phyloP scores from a whole-genome alignment of 2,888 invertebrate species.

The Rhopalosiphum nymphaeae region DNA sequence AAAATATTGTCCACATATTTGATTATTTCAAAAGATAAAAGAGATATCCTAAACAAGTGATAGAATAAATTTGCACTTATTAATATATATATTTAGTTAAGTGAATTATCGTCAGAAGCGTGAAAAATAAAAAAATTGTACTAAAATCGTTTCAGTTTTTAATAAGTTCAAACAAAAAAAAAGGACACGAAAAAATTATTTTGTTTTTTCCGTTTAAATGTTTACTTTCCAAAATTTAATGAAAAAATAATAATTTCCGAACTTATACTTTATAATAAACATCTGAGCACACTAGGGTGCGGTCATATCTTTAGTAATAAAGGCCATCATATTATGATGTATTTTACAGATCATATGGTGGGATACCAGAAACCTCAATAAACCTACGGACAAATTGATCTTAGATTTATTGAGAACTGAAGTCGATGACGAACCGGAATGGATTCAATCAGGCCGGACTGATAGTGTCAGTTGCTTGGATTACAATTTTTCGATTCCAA shows the following conservation, averaged over 20 bases:
- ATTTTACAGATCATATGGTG: conserved; percentile 76
- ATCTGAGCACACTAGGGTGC: background rate
- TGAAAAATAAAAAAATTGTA: background rate
- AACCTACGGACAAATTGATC: conserved; percentile 80
- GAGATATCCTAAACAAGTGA: too few relatives aligned
- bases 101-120: background rate
- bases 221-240: background rate
- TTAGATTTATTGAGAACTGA: conserved; percentile 81
- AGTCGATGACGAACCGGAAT: conserved; percentile 69
- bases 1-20: background rate
- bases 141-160: too few relatives aligned
- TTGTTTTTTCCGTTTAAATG: background rate
- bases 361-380: conserved; percentile 82
- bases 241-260: background rate
- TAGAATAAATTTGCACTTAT: background rate
- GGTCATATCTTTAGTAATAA: background rate
- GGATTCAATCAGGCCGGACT: conserved; percentile 74
- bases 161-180: too few relatives aligned
- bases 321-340: background rate
- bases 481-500: conserved; percentile 87
- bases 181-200: too few relatives aligned
- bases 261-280: background rate
- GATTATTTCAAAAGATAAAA: too few relatives aligned
- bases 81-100: background rate
- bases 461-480: conserved; percentile 83